A percentile compares a stretch with the other conserved stretches of the same genome.
Evolutionary conservation across 2,797 vertebrate genomes (phyloP).

Genomic region (Arrhamphus sclerolepis): DNA sequence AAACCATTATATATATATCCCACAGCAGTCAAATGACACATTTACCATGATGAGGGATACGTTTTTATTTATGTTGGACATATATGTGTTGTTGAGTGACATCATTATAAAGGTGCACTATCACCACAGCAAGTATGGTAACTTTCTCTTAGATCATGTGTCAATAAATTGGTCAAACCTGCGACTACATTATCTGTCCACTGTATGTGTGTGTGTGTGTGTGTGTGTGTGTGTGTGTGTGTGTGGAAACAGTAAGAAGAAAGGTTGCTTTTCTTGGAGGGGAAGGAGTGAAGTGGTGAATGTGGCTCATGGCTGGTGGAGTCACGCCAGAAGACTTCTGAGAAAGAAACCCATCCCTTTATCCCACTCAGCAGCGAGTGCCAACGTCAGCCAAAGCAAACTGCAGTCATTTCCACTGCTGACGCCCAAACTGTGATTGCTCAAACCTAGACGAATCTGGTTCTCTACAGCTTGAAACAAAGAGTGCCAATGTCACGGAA

Average conservation of each 20-base stretch:
- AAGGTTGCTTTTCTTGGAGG: slow-evolving; percentile 6
- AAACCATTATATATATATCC: too few relatives aligned
- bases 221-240: slow-evolving; percentile 53
- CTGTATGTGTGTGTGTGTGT: background rate
- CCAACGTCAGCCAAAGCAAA: slow-evolving; percentile 41
- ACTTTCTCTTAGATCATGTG: slow-evolving; percentile 3
- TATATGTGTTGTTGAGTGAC: background rate
- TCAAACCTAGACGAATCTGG: slow-evolving; percentile 4
- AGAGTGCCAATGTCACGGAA: background rate
- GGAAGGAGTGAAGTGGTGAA: slow-evolving; percentile 9
- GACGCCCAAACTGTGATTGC: slow-evolving; percentile 21
- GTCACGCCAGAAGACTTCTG: slow-evolving; percentile 58
- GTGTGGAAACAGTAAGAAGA: slow-evolving; percentile 71
- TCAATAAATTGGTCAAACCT: slow-evolving; percentile 6
- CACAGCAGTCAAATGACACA: too few relatives aligned
- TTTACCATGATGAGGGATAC: too few relatives aligned
- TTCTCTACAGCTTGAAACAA: slow-evolving; percentile 13
- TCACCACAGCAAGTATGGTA: slow-evolving; percentile 1
- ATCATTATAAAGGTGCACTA: background rate
- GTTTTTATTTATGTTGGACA: background rate
- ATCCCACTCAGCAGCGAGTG: slow-evolving; percentile 40
- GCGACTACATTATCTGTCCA: slow-evolving; percentile 15
- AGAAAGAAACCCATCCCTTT: slow-evolving; percentile 73
- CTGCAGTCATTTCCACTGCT: slow-evolving; percentile 20
- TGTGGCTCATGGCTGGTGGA: slow-evolving; percentile 57